Conservation (phyloP, 2,113 vertebrate species). For the Pelodiscus sinensis region DNA sequence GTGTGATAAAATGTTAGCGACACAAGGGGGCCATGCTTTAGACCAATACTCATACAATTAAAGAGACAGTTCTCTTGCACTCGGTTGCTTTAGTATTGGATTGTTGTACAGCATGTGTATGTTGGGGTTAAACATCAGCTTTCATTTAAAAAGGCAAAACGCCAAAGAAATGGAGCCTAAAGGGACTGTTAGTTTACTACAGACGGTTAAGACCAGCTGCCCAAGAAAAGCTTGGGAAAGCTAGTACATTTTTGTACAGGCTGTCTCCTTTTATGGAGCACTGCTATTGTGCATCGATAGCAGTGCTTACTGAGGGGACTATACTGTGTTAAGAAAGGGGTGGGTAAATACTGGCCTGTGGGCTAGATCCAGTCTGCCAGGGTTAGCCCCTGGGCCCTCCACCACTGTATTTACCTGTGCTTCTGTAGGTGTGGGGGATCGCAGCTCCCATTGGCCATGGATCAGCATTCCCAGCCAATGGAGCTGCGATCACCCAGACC, state of each 20-base stretch:
- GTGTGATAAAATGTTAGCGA: slow-evolving; percentile 5
- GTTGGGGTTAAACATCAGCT: not conserved
- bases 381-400: no score
- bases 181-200: not conserved
- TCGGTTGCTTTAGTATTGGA: not conserved
- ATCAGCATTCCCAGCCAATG: no score
- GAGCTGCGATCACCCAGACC: no score
- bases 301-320: not conserved
- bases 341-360: no score
- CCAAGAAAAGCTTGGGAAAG: not conserved
- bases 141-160: not conserved
- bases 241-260: not conserved
- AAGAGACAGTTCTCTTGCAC: not conserved
- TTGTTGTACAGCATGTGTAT: not conserved
- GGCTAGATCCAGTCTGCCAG: no score
- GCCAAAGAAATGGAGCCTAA: not conserved
- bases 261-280: not conserved
- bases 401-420: no score
- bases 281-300: not conserved
- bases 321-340: not conserved
- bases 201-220: not conserved
- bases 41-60: not conserved
- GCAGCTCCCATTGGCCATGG: no score
- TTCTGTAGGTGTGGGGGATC: no score
- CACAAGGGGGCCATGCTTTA: not conserved